Evolutionary conservation across 2,113 vertebrate species (phyloP).

Genomic region (Rhynchopsitta pachyrhyncha): DNA sequence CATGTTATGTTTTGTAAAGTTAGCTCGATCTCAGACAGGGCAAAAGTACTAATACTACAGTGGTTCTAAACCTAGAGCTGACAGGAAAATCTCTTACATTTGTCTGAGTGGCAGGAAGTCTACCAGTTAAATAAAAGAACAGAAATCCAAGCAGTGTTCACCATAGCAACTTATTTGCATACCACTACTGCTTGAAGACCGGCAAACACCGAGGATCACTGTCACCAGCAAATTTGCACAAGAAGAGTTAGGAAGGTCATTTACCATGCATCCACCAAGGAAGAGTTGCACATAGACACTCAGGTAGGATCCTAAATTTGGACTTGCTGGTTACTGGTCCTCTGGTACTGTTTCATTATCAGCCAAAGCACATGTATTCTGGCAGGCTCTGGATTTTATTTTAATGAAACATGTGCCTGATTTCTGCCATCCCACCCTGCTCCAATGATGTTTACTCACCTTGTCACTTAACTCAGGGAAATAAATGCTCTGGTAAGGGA

Average conservation of each 20-base stretch:
- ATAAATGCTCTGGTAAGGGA: conserved; percentile 87
- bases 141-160: neutral
- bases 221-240: neutral
- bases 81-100: neutral
- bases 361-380: neutral
- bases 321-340: neutral
- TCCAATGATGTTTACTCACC: conserved; percentile 71
- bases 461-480: conserved; percentile 90
- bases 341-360: neutral
- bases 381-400: neutral
- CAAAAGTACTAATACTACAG: neutral
- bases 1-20: neutral
- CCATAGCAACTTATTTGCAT: neutral
- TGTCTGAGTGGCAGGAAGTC: neutral
- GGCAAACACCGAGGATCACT: neutral
- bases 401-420: neutral
- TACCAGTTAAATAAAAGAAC: neutral
- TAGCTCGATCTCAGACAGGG: neutral
- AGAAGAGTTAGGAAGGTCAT: neutral
- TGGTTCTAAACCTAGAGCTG: neutral
- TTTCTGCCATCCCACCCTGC: neutral
- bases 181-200: neutral
- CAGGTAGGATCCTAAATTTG: neutral
- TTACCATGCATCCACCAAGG: neutral
- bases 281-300: neutral